Evolutionary conservation across 1,140 invertebrate species (phyloP), one percentile per base, ranked within the genome.

Genomic region (Cataglyphis hispanica): DNA sequence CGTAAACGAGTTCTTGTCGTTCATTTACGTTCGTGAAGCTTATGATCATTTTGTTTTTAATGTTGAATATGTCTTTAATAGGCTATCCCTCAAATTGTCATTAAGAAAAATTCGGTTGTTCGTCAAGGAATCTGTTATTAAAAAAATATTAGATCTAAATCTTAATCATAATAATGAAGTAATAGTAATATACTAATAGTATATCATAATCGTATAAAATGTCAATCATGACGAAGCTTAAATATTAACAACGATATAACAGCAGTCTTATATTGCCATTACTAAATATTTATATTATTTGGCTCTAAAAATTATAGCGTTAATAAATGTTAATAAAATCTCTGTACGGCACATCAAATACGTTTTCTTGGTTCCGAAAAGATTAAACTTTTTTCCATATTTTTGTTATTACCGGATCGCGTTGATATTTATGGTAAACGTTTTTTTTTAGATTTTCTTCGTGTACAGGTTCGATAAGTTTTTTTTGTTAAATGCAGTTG

Each of bases 1-100:
- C 13, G 37, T 74, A 83, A 83, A 83, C 67, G 67, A 83, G 37
- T 72, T 46, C 61, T 66, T 74, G 27, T 34, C 53, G 1, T 60
- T 7, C 19, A 60, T 61, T 72, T 31, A 43, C 2, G 19, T 4
- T 16, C 10, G 61, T 13, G 3, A 70, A 40, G 69, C 50, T 72
- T 13, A 31, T 50, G 27, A n/a, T 2, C 53, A 25, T 46, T 83
- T 43, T 7, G 60, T 43, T 72, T 60, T 74, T 5, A 13, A n/a
- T 27, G 22, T 34, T 40, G 7, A 69, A 83, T 19, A 1, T 72
- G 13, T 56, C 3, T 16, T 69, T 60, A 60, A 60, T 43, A 83
- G 0, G 5, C 0, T 7, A 81, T 70, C 22, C 64, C 27, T 81
- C 66, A 81, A 70, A 72, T 72, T 34, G 19, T 46, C 19, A 11